Conservation (phyloP, 2,113 vertebrate genomes). For the Tyto alba region DNA sequence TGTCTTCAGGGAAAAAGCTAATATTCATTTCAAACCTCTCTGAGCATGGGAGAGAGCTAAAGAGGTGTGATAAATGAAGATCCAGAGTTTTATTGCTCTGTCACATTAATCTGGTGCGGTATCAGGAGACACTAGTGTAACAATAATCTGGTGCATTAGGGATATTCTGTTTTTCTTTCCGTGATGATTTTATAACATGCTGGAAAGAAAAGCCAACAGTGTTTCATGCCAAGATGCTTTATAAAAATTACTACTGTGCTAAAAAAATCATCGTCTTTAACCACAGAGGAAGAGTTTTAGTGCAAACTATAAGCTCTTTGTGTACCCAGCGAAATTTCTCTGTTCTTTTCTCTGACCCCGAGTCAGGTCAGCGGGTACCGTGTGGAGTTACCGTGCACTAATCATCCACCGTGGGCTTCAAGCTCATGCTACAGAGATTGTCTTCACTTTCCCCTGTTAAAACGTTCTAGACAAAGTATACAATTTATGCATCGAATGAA, state of each 20-base stretch:
- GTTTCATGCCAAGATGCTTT: background rate
- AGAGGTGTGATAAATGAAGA: background rate
- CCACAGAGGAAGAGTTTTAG: background rate
- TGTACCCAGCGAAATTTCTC: background rate
- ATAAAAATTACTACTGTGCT: background rate
- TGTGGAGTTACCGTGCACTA: background rate
- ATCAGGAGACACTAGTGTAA: background rate
- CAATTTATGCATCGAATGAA: background rate
- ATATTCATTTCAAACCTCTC: background rate
- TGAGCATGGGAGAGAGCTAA: background rate
- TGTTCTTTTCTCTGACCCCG: background rate
- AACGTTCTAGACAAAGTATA: background rate
- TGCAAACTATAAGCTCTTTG: background rate
- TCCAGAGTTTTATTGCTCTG: background rate
- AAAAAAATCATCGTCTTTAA: background rate
- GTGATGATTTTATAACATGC: background rate
- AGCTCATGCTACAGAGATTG: background rate
- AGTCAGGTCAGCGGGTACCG: background rate
- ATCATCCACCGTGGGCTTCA: fast-evolving
- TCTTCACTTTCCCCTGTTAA: background rate
- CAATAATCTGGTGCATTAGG: background rate
- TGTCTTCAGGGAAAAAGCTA: background rate
- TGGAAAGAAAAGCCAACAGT: background rate
- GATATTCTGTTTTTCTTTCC: conserved; percentile 11
- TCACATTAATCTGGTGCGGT: background rate